Evolutionary conservation across 2,113 vertebrate species (phyloP).

Genomic region (Xenopus borealis): DNA sequence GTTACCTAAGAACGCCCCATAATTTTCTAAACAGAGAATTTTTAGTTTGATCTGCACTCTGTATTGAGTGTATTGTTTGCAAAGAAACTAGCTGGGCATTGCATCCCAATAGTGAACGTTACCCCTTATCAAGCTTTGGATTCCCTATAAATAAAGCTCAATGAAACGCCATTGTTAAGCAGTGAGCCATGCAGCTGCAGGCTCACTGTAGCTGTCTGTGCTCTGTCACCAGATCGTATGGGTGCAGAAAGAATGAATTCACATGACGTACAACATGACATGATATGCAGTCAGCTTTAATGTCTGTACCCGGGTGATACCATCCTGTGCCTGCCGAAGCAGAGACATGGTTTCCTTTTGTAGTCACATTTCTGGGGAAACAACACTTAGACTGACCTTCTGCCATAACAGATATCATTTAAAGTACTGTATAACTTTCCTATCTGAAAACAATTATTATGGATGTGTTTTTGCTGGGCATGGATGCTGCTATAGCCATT

Average conservation of each 20-base stretch:
- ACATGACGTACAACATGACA: slow-evolving; percentile 13
- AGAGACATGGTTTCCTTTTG: not conserved
- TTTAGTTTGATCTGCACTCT: no score
- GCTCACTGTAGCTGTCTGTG: slow-evolving; percentile 12
- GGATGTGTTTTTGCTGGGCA: no score
- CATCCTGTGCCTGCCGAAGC: slow-evolving; percentile 6
- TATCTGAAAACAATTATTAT: no score
- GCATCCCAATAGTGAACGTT: not conserved
- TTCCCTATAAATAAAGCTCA: slow-evolving; percentile 21
- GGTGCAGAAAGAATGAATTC: slow-evolving; percentile 11
- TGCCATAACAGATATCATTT: no score
- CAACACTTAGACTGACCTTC: no score
- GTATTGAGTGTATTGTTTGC: no score
- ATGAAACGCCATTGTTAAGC: slow-evolving; percentile 25
- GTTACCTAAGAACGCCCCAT: no score
- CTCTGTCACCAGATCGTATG: slow-evolving; percentile 25
- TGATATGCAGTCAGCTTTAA: slow-evolving; percentile 2
- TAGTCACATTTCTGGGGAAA: not conserved
- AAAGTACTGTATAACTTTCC: no score
- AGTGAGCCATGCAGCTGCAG: slow-evolving; percentile 23
- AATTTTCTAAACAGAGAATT: no score
- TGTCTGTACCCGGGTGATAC: not conserved
- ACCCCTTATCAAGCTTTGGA: not conserved
- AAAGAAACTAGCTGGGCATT: no score
- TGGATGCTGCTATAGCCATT: no score